Evolutionary conservation across 2,888 invertebrate species (phyloP), one percentile per base, ranked within the genome.

Genomic region (Asteroscopus sphinx): DNA sequence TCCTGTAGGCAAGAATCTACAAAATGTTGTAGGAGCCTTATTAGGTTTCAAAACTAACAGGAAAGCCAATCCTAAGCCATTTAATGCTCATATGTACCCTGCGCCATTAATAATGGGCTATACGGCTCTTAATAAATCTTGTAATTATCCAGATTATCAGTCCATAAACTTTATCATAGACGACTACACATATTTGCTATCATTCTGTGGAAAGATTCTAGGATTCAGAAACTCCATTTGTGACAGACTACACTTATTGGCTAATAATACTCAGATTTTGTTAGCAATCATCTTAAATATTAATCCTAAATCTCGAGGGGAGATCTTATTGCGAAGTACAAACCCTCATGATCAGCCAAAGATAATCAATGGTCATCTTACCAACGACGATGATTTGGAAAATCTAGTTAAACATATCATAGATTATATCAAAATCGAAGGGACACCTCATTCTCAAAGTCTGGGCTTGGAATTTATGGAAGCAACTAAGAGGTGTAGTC

Each of bases 1-100:
- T 9, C 85, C 83, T 2, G 89, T 89, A 4, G 89, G 89, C 2
- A 68, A 84, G 60, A 86, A 88, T 54, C 69, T 88, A 2, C 83
- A 84, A 58, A 84, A 87, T 53, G 81, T 81, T 28, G 76, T 81
- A 1, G 57, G 58, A 8, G 15, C 44, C 11, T 5, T 60, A 6
- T n/a, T 67, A 12, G 25, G 15, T 8, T 65, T 61, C 39, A 49
- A 44, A 46, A 66, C 70, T 16, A 49, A 47, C 1, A 55, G 33
- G 21, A 0, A 13, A 12, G 49, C 35, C 16, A 21, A 33, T 4
- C 32, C 41, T n/a, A 5, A 48, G n/a, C 48, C 55, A 12, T 48
- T 54, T 33, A 52, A 63, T 2, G 41, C 42, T 3, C 58, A 52
- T 17, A 0, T 47, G 0, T 45, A 26, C 8, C 56, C 54, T 1